phyloP scores from a whole-genome alignment of 2,797 vertebrate genomes.

The Pipistrellus pygmaeus region DNA sequence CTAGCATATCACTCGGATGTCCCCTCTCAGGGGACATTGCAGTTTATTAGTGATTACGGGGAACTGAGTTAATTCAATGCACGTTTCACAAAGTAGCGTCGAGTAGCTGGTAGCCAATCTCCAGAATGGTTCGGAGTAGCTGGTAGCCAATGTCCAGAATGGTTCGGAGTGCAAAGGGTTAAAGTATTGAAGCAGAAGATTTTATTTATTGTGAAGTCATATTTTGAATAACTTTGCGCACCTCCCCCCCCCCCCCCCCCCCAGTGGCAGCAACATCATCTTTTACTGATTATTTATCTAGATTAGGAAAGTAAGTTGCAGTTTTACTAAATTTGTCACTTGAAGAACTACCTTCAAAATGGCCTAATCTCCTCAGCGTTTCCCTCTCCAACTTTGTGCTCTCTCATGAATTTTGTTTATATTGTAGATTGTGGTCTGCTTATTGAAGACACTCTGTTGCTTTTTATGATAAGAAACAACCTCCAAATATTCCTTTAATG shows the following conservation, averaged over 20 bases:
- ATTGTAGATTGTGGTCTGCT: conserved; percentile 4
- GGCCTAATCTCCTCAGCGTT: conserved; percentile 51
- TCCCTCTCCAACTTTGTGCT: conserved; percentile 59
- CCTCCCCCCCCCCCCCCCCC: background rate
- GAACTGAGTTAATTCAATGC: too few relatives aligned
- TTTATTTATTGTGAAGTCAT: background rate
- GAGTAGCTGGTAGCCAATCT: too few relatives aligned
- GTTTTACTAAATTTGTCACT: conserved; percentile 76
- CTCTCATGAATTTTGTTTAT: conserved; percentile 72
- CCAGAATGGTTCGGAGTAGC: too few relatives aligned
- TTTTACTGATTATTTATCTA: conserved; percentile 68
- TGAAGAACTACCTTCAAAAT: conserved; percentile 46
- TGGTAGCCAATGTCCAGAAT: too few relatives aligned
- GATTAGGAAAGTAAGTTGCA: conserved; percentile 68
- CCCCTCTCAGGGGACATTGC: too few relatives aligned
- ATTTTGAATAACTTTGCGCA: background rate
- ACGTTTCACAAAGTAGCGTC: too few relatives aligned
- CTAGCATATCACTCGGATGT: too few relatives aligned
- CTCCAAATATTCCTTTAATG: conserved; percentile 62
- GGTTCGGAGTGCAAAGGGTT: too few relatives aligned
- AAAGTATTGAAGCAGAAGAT: background rate
- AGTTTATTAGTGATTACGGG: too few relatives aligned
- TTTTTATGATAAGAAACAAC: conserved; percentile 56
- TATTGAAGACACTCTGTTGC: conserved; percentile 65
- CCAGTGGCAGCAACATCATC: conserved; percentile 56